These are phyloP conservation scores for Rhagoletis zephyria DNA, from an alignment of 1,140 invertebrate species.

Conservation along the genomic window DNA sequence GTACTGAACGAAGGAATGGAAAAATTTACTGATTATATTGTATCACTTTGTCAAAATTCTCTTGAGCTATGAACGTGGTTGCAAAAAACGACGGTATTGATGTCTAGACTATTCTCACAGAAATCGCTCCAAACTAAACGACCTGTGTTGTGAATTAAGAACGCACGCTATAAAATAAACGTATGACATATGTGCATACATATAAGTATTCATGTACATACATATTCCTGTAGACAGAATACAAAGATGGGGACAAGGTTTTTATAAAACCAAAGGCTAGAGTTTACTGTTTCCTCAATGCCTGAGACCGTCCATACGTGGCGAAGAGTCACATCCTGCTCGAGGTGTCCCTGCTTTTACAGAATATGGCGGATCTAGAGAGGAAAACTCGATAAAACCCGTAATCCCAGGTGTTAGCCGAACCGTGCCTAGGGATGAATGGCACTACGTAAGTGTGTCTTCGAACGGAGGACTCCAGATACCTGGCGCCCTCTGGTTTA, in stretches of 20 bases:
- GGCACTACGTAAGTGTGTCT: conserved; percentile 61
- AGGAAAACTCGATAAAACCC: conserved; percentile 62
- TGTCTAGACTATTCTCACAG: background rate
- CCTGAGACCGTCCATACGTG: conserved; percentile 61
- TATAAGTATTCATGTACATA: no score
- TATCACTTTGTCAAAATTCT: no score
- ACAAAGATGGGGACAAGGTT: conserved; percentile 6
- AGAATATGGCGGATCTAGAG: conserved; percentile 61
- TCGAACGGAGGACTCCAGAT: conserved; percentile 60
- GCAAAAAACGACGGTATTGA: no score
- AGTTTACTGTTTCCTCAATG: conserved; percentile 6
- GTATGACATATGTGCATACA: no score
- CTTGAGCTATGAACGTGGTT: no score
- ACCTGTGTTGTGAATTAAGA: no score
- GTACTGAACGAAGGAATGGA: no score
- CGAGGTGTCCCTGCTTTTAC: conserved; percentile 60
- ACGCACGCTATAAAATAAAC: no score
- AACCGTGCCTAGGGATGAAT: conserved; percentile 59
- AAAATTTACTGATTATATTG: no score
- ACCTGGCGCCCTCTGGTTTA: conserved; percentile 59
- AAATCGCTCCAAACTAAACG: background rate
- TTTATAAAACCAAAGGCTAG: conserved; percentile 11
- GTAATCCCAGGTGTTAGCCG: conserved; percentile 59
- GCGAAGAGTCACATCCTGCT: conserved; percentile 58
- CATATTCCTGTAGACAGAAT: background rate